Evolutionary conservation across 1,140 invertebrate species (phyloP), one percentile per base, ranked within the genome.

Genomic region (Macrocentrus cingulum): DNA sequence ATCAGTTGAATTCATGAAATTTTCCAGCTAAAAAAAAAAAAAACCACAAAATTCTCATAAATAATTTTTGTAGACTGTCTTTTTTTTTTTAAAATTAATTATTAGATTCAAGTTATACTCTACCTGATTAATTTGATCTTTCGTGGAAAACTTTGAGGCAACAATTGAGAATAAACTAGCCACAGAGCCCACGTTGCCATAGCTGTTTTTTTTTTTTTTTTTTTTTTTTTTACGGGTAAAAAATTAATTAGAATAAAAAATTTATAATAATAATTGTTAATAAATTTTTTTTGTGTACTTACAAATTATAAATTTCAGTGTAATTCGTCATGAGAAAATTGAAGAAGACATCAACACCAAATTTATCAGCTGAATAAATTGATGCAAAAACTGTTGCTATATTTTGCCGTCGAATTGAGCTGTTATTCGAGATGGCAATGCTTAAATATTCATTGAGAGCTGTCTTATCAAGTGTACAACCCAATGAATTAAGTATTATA

Each of bases 401-500:
- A 67, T 85, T 83, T 66, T 85, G 84, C 54, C 79, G 78, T 11
- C 82, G 59, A 48, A 85, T 84, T 25, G 75, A 72, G 20, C 76
- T 76, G 2, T 74, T 69, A 2, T 71, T 59, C 18, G 74, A 73
- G 29, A 83, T 71, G 13, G 79, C 72, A 72, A 75, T 72, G 25
- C 75, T 74, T 5, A 84, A 64, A 56, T 82, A 82, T 56, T 81
- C 82, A 15, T 8, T 49, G 19, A 65, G 41, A 56, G 75, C 66
- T 22, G 66, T 62, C 2, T 67, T 58, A 32, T 84, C 70, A 32
- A 55, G 80, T 2, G 84, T 82, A 65, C 85, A 87, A 1, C 81
- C 84, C 1, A 87, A 75, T 1, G 84, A 78, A 0, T 79, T 70
- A 0, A 87, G 69, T n/a, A 86, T 84, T n/a, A 84, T 75, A 9